These are phyloP conservation scores for Orientallactaga sibirica DNA, from an alignment of 2,797 vertebrate species.

Conservation along the genomic window DNA sequence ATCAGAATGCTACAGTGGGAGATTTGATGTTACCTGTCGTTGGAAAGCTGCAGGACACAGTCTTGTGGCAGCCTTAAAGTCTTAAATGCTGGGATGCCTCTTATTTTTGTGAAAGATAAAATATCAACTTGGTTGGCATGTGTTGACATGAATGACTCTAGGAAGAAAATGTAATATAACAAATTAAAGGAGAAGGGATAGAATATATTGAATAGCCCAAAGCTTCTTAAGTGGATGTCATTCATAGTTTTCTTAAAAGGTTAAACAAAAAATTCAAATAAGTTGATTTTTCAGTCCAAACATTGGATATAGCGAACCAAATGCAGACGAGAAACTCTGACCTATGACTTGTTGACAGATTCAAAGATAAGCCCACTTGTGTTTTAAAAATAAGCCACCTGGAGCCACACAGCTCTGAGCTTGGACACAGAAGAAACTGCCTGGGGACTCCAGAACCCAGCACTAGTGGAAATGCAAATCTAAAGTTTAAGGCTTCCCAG, in stretches of 20 bases:
- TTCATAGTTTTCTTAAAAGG: constrained; percentile 62
- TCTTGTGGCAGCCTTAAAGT: not conserved
- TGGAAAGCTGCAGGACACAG: not conserved
- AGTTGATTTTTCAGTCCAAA: constrained; percentile 64
- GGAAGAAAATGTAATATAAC: constrained; percentile 24
- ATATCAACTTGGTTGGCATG: not conserved
- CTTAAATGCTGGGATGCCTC: not conserved
- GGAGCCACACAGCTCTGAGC: too few relatives aligned
- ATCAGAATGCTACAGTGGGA: not conserved
- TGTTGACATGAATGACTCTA: not conserved
- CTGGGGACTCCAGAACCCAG: too few relatives aligned
- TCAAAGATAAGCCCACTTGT: constrained; percentile 79
- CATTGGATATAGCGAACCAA: constrained; percentile 79
- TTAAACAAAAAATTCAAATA: constrained; percentile 75
- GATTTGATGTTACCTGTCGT: not conserved
- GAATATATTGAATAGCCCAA: not conserved
- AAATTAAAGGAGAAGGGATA: constrained; percentile 63
- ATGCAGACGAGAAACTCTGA: constrained; percentile 72
- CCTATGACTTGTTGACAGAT: constrained; percentile 80
- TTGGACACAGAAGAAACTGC: too few relatives aligned
- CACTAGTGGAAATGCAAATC: too few relatives aligned
- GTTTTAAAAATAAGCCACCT: constrained; percentile 67
- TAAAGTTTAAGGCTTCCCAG: too few relatives aligned
- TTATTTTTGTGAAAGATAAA: constrained; percentile 48
- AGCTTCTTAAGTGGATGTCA: constrained; percentile 62